Percentiles rank a stretch among this genome's conserved stretches.
phyloP scores from a whole-genome alignment of 1,140 invertebrate genomes.

The Homalodisca vitripennis region DNA sequence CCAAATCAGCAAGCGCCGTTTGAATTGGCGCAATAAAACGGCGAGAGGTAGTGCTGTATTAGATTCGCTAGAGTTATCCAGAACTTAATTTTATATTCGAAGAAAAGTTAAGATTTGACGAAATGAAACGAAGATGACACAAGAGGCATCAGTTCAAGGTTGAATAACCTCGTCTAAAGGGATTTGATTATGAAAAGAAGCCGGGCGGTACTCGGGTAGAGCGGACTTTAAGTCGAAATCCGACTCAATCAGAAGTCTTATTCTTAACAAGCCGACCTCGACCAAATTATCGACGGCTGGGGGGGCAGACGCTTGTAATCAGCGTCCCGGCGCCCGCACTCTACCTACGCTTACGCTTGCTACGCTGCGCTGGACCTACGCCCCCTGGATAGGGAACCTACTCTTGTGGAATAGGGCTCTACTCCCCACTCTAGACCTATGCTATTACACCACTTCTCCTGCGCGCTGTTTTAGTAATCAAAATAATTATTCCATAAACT shows the following conservation, averaged over 20 bases:
- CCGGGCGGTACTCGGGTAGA: constrained; percentile 1
- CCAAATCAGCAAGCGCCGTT: too few species aligned
- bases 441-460: too few species aligned
- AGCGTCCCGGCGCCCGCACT: not conserved
- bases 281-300: constrained; percentile 20
- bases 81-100: constrained; percentile 18
- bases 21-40: too few species aligned
- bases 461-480: too few species aligned
- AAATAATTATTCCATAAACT: too few species aligned
- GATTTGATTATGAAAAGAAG: constrained; percentile 26
- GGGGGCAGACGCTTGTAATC: constrained; percentile 15
- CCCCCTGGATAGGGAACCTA: too few species aligned
- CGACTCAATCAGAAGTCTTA: constrained; percentile 25
- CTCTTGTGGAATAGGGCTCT: too few species aligned
- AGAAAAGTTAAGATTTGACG: constrained; percentile 18
- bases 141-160: constrained; percentile 22
- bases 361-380: too few species aligned
- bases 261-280: constrained; percentile 25
- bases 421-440: too few species aligned
- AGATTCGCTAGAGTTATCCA: constrained; percentile 8
- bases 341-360: too few species aligned
- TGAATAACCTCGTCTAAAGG: constrained; percentile 26
- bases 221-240: constrained; percentile 14
- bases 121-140: constrained; percentile 19
- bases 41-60: not conserved